A percentile compares a stretch with the other conserved stretches of the same genome.
Conservation (phyloP, 2,888 invertebrate genomes). For the Rugalucina vietnamica region DNA sequence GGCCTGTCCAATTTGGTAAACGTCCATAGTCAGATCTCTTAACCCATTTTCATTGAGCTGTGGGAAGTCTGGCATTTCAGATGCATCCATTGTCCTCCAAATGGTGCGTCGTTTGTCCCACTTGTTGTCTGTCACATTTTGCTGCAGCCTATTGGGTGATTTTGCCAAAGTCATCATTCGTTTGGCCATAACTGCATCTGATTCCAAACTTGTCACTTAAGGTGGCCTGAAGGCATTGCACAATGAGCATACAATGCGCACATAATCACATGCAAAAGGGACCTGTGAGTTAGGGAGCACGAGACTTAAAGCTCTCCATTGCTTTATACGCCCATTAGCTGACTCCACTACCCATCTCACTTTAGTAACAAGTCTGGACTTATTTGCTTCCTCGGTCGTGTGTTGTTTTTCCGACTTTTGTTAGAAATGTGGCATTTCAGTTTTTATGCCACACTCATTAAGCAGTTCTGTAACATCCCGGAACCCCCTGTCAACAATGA, state of each 20-base stretch:
- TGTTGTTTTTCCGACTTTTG: slow-evolving; percentile 2
- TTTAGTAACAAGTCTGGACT: slow-evolving; percentile 5
- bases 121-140: background rate
- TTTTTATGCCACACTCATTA: background rate
- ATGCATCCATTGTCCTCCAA: background rate
- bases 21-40: no score
- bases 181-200: background rate
- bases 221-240: slow-evolving; percentile 17
- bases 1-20: no score
- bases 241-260: slow-evolving; percentile 5
- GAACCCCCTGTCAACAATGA: background rate
- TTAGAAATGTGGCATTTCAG: background rate
- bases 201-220: background rate
- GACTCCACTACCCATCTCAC: slow-evolving; percentile 15
- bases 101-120: background rate
- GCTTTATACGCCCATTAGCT: background rate
- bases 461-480: background rate
- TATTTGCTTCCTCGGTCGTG: background rate
- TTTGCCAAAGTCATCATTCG: background rate
- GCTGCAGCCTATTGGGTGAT: background rate
- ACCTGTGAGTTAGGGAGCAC: background rate
- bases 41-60: background rate
- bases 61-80: background rate
- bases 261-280: slow-evolving; percentile 10
- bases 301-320: background rate